Conservation (phyloP, 92 coral and sea anemone species). For the Montipora capitata region DNA sequence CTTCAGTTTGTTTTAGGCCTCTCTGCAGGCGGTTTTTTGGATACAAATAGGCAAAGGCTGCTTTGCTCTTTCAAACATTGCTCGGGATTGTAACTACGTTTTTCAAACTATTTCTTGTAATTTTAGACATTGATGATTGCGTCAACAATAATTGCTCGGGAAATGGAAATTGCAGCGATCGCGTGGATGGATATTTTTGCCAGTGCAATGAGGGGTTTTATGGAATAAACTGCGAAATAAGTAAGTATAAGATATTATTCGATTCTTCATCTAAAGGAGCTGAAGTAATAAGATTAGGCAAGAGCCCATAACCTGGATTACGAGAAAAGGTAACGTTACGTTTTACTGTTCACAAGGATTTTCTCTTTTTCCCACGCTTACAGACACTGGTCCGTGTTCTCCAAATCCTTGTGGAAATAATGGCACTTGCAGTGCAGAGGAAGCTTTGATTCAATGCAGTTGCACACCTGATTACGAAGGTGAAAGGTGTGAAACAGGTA, state of each 20-base stretch:
- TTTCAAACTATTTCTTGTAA: background rate
- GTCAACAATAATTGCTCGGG: background rate
- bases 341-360: too few species aligned
- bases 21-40: too few species aligned
- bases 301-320: too few species aligned
- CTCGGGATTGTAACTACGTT: too few species aligned
- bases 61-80: too few species aligned
- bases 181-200: background rate
- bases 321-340: too few species aligned
- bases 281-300: too few species aligned
- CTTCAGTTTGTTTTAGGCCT: too few species aligned
- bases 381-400: background rate
- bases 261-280: too few species aligned
- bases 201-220: background rate
- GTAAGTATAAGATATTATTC: background rate
- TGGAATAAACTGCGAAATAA: slow-evolving; percentile 18
- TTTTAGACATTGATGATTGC: slow-evolving; percentile 25
- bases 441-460: background rate
- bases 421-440: background rate
- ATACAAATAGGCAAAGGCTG: too few species aligned
- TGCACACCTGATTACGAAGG: slow-evolving; percentile 10
- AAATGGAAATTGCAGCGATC: slow-evolving; percentile 7
- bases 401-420: background rate
- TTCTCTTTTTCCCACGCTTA: too few species aligned
- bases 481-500: slow-evolving; percentile 14